Conservation (phyloP, 1,140 invertebrate species). For the Mizuhopecten yessoensis region DNA sequence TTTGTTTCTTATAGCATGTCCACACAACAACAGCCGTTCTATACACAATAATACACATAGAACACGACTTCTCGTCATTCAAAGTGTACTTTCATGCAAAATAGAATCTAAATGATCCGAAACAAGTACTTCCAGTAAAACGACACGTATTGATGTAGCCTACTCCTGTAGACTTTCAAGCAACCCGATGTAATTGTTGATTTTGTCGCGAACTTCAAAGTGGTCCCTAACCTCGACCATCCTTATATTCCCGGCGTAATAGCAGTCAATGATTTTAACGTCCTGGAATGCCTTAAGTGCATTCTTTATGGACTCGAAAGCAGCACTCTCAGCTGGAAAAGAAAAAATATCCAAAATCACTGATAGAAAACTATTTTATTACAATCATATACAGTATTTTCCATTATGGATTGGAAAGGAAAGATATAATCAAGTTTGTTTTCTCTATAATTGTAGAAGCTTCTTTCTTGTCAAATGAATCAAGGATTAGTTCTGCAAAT, state of each 20-base stretch:
- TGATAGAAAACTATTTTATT: no score
- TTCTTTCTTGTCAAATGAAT: no score
- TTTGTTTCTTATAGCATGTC: background rate
- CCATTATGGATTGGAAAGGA: no score
- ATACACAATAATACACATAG: background rate
- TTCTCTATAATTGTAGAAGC: no score
- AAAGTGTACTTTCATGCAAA: conserved; percentile 32
- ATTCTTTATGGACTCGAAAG: conserved; percentile 91
- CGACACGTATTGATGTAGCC: background rate
- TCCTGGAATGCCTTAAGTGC: conserved; percentile 90
- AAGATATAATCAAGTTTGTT: no score
- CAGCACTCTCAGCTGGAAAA: conserved; percentile 91
- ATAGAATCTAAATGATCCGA: background rate
- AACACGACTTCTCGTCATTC: background rate
- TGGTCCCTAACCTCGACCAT: conserved; percentile 68
- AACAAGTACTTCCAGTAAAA: background rate
- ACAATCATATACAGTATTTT: no score
- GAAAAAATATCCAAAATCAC: conserved; percentile 49
- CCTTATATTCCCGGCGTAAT: conserved; percentile 75
- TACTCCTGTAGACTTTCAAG: conserved; percentile 63
- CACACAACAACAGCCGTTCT: background rate
- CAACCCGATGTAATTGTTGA: conserved; percentile 67
- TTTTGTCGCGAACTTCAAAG: conserved; percentile 59
- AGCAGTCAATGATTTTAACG: conserved; percentile 90
- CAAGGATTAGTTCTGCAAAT: no score